Conservation (phyloP, 2,888 invertebrate genomes). For the Diaprepes abbreviatus region DNA sequence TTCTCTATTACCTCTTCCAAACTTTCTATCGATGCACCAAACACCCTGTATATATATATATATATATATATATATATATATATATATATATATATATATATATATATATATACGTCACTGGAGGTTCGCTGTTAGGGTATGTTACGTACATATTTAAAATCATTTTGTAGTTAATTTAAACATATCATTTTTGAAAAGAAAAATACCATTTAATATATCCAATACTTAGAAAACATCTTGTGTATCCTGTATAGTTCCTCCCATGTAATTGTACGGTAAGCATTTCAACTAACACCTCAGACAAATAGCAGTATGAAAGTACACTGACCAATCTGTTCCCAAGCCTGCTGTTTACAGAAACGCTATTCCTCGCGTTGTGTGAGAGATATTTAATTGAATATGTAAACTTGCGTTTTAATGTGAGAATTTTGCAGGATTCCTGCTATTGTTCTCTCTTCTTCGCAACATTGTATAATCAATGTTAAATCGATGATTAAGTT, state of each 20-base stretch:
- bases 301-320: slow-evolving; percentile 24
- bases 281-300: slow-evolving; percentile 14
- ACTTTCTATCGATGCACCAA: too few relatives aligned
- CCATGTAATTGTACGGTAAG: slow-evolving; percentile 5
- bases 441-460: background rate
- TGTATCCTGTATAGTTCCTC: slow-evolving; percentile 1
- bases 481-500: background rate
- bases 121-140: too few relatives aligned
- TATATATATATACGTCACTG: too few relatives aligned
- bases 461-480: slow-evolving; percentile 4
- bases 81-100: too few relatives aligned
- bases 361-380: background rate
- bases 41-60: too few relatives aligned
- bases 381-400: slow-evolving; percentile 1
- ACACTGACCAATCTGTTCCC: slow-evolving; percentile 25
- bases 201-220: too few relatives aligned
- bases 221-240: too few relatives aligned
- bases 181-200: too few relatives aligned
- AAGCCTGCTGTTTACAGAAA: slow-evolving; percentile 28
- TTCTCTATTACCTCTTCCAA: too few relatives aligned
- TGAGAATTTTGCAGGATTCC: slow-evolving; percentile 9
- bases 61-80: too few relatives aligned
- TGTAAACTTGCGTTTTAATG: slow-evolving; percentile 5
- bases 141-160: too few relatives aligned
- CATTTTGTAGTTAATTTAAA: too few relatives aligned